phyloP scores from a whole-genome alignment of 2,888 invertebrate genomes.

The Tortrix viridana region DNA sequence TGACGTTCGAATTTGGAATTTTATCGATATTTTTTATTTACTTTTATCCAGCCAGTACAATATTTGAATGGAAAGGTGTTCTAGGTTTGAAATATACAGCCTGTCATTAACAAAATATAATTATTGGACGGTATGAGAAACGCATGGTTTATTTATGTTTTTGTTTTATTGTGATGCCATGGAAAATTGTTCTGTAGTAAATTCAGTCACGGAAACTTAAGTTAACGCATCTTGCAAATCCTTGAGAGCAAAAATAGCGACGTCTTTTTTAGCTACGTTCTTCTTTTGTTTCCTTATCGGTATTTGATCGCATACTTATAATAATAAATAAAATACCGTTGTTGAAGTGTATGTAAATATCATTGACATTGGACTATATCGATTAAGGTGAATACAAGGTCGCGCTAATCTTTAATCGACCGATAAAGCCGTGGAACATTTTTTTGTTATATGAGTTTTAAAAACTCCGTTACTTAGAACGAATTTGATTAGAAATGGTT shows the following conservation, averaged over 20 bases:
- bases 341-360: background rate
- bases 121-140: no score
- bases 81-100: no score
- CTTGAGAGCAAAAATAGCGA: no score
- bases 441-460: background rate
- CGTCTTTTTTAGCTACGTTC: background rate
- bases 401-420: background rate
- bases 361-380: background rate
- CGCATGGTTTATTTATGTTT: no score
- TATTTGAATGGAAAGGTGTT: no score
- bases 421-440: background rate
- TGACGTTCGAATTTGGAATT: conserved; percentile 3
- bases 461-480: no score
- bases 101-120: no score
- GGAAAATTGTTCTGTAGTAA: no score
- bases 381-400: conserved; percentile 3
- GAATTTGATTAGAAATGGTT: no score
- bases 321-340: background rate
- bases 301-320: background rate
- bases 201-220: no score
- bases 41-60: background rate
- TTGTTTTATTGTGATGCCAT: no score
- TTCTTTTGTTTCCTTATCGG: conserved; percentile 4
- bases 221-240: no score
- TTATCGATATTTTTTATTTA: conserved; percentile 15